Conservation (phyloP, 2,797 vertebrate species). For the Chrosomus eos region DNA sequence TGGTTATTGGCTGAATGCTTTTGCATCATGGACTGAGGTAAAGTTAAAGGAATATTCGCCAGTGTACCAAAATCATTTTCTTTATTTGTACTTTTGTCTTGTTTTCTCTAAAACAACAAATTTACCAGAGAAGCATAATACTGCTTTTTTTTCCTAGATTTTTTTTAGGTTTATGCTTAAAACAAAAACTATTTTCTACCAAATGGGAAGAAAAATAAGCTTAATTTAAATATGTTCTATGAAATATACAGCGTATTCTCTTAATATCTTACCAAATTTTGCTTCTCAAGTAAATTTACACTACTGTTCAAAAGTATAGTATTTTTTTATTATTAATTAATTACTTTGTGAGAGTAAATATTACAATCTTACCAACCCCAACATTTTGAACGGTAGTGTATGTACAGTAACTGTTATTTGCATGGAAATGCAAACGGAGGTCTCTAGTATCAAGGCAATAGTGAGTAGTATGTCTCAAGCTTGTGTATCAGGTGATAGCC, state of each 20-base stretch:
- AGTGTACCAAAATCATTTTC: background rate
- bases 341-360: background rate
- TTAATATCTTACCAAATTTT: background rate
- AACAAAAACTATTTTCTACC: background rate
- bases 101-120: background rate
- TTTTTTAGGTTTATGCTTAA: background rate
- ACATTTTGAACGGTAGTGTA: background rate
- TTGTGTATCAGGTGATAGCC: background rate
- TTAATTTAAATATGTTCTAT: background rate
- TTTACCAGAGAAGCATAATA: conserved; percentile 6
- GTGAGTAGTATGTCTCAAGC: background rate
- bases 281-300: background rate
- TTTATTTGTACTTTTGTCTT: background rate
- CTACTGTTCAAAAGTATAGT: background rate
- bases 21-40: background rate
- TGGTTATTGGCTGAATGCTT: background rate
- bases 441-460: background rate
- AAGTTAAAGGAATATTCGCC: background rate
- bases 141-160: background rate
- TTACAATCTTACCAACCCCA: background rate
- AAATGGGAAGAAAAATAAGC: background rate
- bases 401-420: background rate
- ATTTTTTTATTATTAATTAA: background rate
- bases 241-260: background rate
- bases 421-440: background rate